Percentiles rank a stretch among this genome's conserved stretches.
Conservation (phyloP, 2,888 invertebrate species). For the Odontomyia ornata region DNA sequence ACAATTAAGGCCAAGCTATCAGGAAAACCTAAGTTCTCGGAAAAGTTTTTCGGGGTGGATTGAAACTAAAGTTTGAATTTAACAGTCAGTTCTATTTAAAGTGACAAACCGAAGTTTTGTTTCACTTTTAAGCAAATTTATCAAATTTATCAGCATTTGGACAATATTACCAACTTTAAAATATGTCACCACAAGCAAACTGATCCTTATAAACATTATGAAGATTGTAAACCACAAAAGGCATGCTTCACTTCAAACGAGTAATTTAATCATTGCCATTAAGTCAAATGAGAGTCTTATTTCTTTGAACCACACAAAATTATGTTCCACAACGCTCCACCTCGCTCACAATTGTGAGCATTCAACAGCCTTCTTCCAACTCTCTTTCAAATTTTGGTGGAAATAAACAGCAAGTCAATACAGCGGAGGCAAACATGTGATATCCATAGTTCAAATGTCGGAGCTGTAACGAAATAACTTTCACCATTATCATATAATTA, state of each 20-base stretch:
- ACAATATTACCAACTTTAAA: too few species aligned
- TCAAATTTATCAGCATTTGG: too few species aligned
- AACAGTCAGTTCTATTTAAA: too few species aligned
- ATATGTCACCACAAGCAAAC: too few species aligned
- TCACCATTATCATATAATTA: slow-evolving; percentile 41
- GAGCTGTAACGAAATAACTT: slow-evolving; percentile 16
- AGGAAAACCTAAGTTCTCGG: too few species aligned
- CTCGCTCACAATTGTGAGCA: background rate
- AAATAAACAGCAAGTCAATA: background rate
- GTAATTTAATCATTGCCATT: background rate
- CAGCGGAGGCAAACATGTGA: background rate
- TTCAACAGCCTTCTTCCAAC: background rate
- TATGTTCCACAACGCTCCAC: background rate
- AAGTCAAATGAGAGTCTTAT: background rate
- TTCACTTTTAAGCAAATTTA: too few species aligned
- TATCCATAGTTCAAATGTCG: slow-evolving; percentile 9
- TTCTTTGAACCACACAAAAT: background rate
- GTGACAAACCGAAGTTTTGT: too few species aligned
- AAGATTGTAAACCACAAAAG: background rate
- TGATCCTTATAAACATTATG: too few species aligned
- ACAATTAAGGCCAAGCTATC: too few species aligned
- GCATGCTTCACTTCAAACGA: background rate
- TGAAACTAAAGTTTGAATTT: too few species aligned
- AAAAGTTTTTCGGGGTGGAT: too few species aligned
- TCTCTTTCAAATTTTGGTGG: background rate